Evolutionary conservation across 2,888 invertebrate genomes (phyloP).

Genomic region (Heteromurus nitidus): DNA sequence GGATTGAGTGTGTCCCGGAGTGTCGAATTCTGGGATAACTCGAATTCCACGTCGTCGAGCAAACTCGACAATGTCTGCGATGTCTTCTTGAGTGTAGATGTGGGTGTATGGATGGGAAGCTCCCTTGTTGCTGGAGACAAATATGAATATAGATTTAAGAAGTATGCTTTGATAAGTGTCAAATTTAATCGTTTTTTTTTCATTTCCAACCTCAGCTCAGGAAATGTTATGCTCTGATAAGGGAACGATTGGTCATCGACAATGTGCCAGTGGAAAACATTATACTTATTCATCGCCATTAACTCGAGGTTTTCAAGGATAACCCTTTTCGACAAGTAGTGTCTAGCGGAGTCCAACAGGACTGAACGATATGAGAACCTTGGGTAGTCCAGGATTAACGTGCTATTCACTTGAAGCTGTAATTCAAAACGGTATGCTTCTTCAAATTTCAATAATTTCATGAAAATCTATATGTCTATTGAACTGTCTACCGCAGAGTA

Average conservation of each 20-base stretch:
- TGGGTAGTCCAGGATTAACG: constrained; percentile 85
- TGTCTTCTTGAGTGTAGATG: constrained; percentile 81
- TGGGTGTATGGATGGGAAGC: constrained; percentile 81
- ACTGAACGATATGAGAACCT: constrained; percentile 88
- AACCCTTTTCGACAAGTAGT: constrained; percentile 83
- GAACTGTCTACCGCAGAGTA: constrained; percentile 76
- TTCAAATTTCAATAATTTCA: too few species aligned
- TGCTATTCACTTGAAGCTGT: constrained; percentile 82
- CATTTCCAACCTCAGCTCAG: constrained; percentile 88
- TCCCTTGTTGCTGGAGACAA: constrained; percentile 80
- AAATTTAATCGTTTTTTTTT: constrained; percentile 34
- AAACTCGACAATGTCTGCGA: constrained; percentile 83
- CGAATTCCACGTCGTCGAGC: constrained; percentile 89
- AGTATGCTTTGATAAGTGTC: too few species aligned
- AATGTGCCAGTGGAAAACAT: constrained; percentile 97
- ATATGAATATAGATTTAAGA: too few species aligned
- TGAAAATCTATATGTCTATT: too few species aligned
- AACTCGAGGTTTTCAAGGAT: constrained; percentile 85
- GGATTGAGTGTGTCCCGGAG: constrained; percentile 90
- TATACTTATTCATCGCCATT: constrained; percentile 93
- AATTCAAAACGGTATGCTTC: too few species aligned
- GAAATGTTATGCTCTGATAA: constrained; percentile 86
- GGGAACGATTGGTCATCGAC: constrained; percentile 96
- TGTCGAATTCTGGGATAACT: constrained; percentile 92
- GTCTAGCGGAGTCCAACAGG: constrained; percentile 90